Evolutionary conservation across 2,797 vertebrate genomes (phyloP).

Genomic region (Smutsia gigantea): DNA sequence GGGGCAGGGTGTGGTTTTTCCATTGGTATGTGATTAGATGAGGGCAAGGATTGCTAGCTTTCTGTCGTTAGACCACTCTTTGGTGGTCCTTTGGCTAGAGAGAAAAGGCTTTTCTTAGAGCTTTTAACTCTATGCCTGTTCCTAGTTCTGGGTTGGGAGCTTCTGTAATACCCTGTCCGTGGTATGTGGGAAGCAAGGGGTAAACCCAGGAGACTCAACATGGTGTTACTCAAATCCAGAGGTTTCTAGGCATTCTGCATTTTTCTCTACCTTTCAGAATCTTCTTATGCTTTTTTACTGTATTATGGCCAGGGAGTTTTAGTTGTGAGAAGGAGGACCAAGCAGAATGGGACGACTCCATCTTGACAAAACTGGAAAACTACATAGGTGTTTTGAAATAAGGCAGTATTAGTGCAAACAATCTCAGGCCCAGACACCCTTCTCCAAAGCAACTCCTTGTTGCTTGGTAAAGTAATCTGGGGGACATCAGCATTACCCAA

Average conservation of each 20-base stretch:
- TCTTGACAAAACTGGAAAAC: not conserved
- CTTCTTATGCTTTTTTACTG: not conserved
- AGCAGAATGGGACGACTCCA: not conserved
- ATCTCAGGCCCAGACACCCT: not conserved
- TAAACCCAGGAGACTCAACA: too few relatives aligned
- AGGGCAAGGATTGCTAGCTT: not conserved
- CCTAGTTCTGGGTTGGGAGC: not conserved
- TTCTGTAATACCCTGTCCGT: not conserved
- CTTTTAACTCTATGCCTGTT: not conserved
- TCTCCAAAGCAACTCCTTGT: not conserved
- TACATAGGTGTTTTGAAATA: not conserved
- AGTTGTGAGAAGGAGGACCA: not conserved
- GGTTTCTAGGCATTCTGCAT: not conserved
- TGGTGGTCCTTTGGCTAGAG: not conserved
- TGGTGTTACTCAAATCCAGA: not conserved
- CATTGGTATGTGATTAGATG: not conserved
- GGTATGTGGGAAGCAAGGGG: not conserved
- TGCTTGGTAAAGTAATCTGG: not conserved
- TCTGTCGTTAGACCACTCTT: not conserved
- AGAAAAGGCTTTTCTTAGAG: not conserved
- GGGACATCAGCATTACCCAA: not conserved
- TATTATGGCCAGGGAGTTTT: not conserved
- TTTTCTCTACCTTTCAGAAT: not conserved
- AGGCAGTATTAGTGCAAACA: not conserved
- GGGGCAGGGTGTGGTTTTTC: not conserved